Conservation (phyloP, 1,140 invertebrate species). For the Nephotettix cincticeps region DNA sequence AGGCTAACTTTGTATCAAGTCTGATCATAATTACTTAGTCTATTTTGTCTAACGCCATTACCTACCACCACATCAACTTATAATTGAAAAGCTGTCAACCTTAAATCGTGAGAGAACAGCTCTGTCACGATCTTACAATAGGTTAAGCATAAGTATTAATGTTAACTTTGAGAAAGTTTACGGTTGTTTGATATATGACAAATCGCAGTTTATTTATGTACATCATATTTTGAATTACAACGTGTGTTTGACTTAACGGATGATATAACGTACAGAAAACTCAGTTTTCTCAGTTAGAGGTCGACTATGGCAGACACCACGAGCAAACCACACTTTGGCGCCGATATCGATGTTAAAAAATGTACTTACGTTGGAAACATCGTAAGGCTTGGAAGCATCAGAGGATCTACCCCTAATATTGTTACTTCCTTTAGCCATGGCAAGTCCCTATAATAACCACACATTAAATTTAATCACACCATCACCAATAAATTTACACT, state of each 20-base stretch:
- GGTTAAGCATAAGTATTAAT: too few species aligned
- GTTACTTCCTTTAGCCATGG: conserved; percentile 29
- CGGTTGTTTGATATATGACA: too few species aligned
- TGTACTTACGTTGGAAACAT: conserved; percentile 36
- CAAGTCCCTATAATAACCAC: not conserved
- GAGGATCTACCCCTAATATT: conserved; percentile 27
- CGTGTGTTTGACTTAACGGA: not conserved
- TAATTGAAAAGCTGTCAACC: too few species aligned
- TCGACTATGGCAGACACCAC: conserved; percentile 12
- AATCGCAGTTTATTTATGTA: not conserved
- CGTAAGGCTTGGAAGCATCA: conserved; percentile 33
- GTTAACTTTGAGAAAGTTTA: too few species aligned
- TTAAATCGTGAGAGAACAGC: too few species aligned
- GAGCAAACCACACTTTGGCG: conserved; percentile 29
- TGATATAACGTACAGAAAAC: not conserved
- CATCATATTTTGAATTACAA: not conserved
- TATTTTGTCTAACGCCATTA: too few species aligned
- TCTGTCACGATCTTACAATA: too few species aligned
- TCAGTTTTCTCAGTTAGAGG: conserved; percentile 20
- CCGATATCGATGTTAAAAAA: conserved; percentile 1
- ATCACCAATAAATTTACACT: conserved; percentile 11
- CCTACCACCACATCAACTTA: too few species aligned
- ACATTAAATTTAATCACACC: conserved; percentile 29
- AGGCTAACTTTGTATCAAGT: too few species aligned
- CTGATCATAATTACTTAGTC: too few species aligned